Evolutionary conservation across 2,888 invertebrate genomes (phyloP), one percentile per base, ranked within the genome.

Genomic region (Molorchus minor): DNA sequence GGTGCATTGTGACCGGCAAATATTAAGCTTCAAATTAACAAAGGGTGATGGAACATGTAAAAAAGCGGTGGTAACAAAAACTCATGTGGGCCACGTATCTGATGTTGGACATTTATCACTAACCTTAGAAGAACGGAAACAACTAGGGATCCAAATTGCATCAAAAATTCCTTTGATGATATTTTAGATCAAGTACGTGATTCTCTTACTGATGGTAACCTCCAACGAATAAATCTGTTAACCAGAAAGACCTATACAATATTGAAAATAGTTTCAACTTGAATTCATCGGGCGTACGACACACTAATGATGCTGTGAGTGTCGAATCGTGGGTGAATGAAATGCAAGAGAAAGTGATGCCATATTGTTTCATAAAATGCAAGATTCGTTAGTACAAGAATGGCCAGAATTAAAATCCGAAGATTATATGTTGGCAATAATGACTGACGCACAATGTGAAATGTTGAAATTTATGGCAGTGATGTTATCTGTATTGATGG

Each of bases 341-440:
- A 49, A 13, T 56, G 25, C 46, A 54, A 43, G 57, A 52, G 15
- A 56, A 35, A 33, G 16, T 5, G 25, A 25, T 8, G 47, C 58
- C 51, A 58, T 68, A 29, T 30, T 64, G 30, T 65, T 54, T 35
- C 69, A 71, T 61, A 72, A 71, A 51, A 61, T 71, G 0, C 60
- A 65, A 52, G 62, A 46, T 33, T 12, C 12, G 16, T 10, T 30
- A 8, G 19, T 30, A 1, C 47, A 62, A 43, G 49, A 65, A 20
- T 38, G 57, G 20, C 65, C 67, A 25, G 13, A 62, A 5, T 52
- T 71, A n/a, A 62, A 62, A 41, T 21, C 56, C 3, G 56, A 71
- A 19, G 73, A 73, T 58, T 73, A 73, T 51, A 46, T 71, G 16
- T 62, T 73, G 5, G 62, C 69, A 1, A 69, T 71, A 4, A 71